Evolutionary conservation across 2,888 invertebrate species (phyloP), one percentile per base, ranked within the genome.

Genomic region (Atethmia centrago): DNA sequence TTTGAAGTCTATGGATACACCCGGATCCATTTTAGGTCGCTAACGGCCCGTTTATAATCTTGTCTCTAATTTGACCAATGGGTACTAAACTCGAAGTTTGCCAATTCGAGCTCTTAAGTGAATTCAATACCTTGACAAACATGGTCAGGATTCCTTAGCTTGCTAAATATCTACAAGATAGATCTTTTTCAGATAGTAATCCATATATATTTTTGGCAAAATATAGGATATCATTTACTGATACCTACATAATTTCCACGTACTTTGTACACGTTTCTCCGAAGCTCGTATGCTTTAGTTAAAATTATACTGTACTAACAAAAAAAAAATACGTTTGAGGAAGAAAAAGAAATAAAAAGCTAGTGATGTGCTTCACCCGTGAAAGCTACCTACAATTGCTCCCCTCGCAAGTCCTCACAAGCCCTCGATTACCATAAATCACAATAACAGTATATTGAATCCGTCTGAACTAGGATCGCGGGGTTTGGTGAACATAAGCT

Each of bases 361-460:
- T 45, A 53, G 40, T 31, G 21, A 40, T 25, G 61, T 75, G 55
- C 53, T 58, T 68, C n/a, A 53, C 51, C 61, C 19, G 53, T 79
- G 49, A 75, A 71, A 45, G 68, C 71, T 74, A 65, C 58, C 19
- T 58, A 64, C 71, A 66, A 76, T 75, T 67, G 71, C 65, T 76
- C 67, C 69, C 51, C 55, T 42, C 45, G 28, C 63, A 36, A 56
- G 36, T 53, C 63, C 42, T 47, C 58, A 25, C 61, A 16, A 45
- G 61, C 67, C 73, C 61, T 45, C 55, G 53, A 83, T 85, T 83
- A 83, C 47, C 85, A 86, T 86, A 86, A 81, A 86, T 85, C 85
- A 85, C 78, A 85, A 84, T 80, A 68, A 65, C 74, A 71, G 79
- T 76, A 77, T 74, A 82, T 81, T 81, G 79, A 76, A 85, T 77